Evolutionary conservation across 1,140 invertebrate species (phyloP).

Genomic region (Polyergus mexicanus): DNA sequence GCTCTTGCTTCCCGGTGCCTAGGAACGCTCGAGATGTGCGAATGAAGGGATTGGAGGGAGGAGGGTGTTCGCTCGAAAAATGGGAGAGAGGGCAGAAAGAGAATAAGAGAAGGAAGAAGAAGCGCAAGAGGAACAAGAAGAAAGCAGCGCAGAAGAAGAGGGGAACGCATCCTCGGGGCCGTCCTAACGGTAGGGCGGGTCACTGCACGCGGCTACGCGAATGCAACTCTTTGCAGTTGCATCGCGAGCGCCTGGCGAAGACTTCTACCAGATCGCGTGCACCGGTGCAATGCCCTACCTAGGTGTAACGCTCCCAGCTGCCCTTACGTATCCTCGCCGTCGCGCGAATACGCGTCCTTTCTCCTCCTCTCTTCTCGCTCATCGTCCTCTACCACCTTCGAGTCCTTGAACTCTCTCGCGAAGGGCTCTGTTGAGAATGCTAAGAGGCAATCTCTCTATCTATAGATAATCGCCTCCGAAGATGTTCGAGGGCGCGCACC

Average conservation of each 20-base stretch:
- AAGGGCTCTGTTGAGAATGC: constrained; percentile 65
- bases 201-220: constrained; percentile 86
- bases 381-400: constrained; percentile 47
- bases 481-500: constrained; percentile 22
- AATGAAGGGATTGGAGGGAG: constrained; percentile 35
- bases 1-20: constrained; percentile 76
- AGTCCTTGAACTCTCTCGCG: constrained; percentile 83
- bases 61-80: background rate
- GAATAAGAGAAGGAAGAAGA: constrained; percentile 27
- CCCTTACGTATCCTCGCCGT: constrained; percentile 78
- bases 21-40: constrained; percentile 69
- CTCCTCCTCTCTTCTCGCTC: constrained; percentile 56
- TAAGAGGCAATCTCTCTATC: constrained; percentile 15
- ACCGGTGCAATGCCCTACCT: constrained; percentile 86
- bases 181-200: constrained; percentile 87
- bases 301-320: constrained; percentile 84
- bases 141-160: constrained; percentile 71
- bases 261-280: constrained; percentile 69
- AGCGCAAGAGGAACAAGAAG: constrained; percentile 66
- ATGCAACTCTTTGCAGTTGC: constrained; percentile 81
- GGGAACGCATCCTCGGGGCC: constrained; percentile 85
- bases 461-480: constrained; percentile 14
- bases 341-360: constrained; percentile 56
- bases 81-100: background rate
- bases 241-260: constrained; percentile 72